A percentile compares a stretch with the other conserved stretches of the same genome.
Evolutionary conservation across 53 echinoderm and acorn worm species (phyloP).

Genomic region (Arbacia lixula): DNA sequence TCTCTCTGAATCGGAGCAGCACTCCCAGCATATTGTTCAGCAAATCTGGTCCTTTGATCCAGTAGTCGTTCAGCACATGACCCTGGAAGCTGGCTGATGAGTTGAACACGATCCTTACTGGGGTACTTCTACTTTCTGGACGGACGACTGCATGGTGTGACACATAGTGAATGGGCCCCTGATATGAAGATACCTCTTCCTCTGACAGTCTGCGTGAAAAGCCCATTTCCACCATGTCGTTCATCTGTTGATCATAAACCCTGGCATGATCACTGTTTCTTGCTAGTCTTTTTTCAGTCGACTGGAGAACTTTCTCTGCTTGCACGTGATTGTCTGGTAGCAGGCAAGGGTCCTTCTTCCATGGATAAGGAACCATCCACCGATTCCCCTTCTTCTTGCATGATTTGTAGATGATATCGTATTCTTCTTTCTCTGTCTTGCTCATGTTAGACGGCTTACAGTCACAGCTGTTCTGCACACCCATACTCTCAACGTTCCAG

Average conservation of each 20-base stretch:
- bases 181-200: constrained; percentile 40
- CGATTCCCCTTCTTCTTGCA: constrained; percentile 61
- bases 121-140: constrained; percentile 18
- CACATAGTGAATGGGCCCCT: constrained; percentile 68
- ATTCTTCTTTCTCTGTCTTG: constrained; percentile 52
- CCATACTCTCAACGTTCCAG: constrained; percentile 66
- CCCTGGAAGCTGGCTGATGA: not conserved
- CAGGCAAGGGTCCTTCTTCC: constrained; percentile 16
- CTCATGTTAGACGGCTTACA: constrained; percentile 36
- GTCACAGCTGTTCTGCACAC: constrained; percentile 34
- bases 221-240: constrained; percentile 53
- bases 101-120: constrained; percentile 7
- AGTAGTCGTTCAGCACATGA: constrained; percentile 9
- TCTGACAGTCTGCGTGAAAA: constrained; percentile 66
- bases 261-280: constrained; percentile 52
- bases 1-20: constrained; percentile 36
- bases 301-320: constrained; percentile 49
- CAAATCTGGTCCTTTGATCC: constrained; percentile 38
- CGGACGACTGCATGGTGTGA: constrained; percentile 68
- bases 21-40: constrained; percentile 54
- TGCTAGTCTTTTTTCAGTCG: constrained; percentile 38
- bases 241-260: constrained; percentile 52
- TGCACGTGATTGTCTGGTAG: constrained; percentile 26
- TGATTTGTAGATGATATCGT: constrained; percentile 48
- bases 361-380: constrained; percentile 62